These are phyloP conservation scores for Parnassius apollo DNA, from an alignment of 2,888 invertebrate species.

Conservation along the genomic window DNA sequence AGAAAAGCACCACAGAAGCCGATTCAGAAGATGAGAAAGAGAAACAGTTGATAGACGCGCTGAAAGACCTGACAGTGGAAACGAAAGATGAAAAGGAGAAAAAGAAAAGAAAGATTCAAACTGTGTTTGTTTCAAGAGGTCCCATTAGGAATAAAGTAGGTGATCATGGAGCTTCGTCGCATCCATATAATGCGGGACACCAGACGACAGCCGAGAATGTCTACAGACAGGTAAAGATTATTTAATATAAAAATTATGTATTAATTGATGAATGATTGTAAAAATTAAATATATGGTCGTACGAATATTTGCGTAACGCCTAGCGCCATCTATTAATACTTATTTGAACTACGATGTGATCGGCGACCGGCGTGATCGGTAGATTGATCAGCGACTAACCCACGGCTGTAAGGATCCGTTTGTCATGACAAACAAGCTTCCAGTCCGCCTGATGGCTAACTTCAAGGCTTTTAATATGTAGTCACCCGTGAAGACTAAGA, in stretches of 20 bases:
- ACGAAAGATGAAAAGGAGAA: conserved; percentile 39
- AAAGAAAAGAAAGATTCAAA: conserved; percentile 46
- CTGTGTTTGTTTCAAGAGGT: conserved; percentile 38
- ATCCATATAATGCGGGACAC: conserved; percentile 32
- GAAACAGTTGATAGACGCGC: conserved; percentile 28
- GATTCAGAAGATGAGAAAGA: conserved; percentile 39
- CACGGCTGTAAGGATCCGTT: too few species aligned
- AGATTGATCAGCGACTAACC: too few species aligned
- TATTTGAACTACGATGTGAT: too few species aligned
- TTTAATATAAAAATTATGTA: not conserved
- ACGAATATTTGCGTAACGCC: too few species aligned
- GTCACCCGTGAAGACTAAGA: too few species aligned
- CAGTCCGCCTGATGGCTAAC: too few species aligned
- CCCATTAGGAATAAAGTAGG: conserved; percentile 37
- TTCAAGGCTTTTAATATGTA: too few species aligned
- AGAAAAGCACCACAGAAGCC: conserved; percentile 36
- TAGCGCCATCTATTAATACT: too few species aligned
- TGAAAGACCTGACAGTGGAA: conserved; percentile 36
- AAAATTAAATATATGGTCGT: too few species aligned
- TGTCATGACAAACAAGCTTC: too few species aligned
- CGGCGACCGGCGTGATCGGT: too few species aligned
- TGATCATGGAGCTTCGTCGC: conserved; percentile 24
- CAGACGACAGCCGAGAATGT: conserved; percentile 24
- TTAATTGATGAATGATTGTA: too few species aligned
- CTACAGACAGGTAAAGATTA: conserved; percentile 35